Evolutionary conservation across 2,113 vertebrate species (phyloP).

Genomic region (Seriola aureovittata): DNA sequence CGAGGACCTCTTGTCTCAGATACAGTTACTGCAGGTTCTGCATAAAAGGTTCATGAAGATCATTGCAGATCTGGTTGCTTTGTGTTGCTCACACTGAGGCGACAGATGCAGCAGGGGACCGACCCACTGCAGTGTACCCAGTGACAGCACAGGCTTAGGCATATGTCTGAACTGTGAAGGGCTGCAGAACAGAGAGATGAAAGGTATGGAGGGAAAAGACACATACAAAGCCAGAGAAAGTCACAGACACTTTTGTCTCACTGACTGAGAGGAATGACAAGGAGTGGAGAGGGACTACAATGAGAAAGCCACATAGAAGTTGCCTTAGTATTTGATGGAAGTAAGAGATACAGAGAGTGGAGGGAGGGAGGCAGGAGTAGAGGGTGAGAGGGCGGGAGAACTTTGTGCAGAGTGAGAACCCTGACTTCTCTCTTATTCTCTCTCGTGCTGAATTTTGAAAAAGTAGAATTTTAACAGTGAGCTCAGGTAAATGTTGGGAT

Average conservation of each 20-base stretch:
- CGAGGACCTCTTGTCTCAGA: neutral
- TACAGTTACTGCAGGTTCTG: neutral
- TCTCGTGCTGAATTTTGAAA: conserved; percentile 56
- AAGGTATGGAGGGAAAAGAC: conserved; percentile 38
- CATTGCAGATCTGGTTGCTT: conserved; percentile 1
- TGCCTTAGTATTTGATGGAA: conserved; percentile 49
- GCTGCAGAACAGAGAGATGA: conserved; percentile 61
- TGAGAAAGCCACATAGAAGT: conserved; percentile 49
- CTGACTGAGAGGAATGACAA: conserved; percentile 59
- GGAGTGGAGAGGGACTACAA: conserved; percentile 43
- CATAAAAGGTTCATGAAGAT: conserved; percentile 45
- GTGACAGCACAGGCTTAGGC: conserved; percentile 40
- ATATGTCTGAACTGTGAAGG: conserved; percentile 50
- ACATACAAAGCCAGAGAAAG: conserved; percentile 51
- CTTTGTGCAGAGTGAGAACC: conserved; percentile 40
- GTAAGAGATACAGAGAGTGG: conserved; percentile 6
- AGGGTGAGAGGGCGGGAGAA: conserved; percentile 39
- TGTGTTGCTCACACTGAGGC: conserved; percentile 34
- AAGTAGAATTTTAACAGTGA: conserved; percentile 47
- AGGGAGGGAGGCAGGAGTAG: neutral
- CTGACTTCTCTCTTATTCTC: conserved; percentile 54
- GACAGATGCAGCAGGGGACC: conserved; percentile 41
- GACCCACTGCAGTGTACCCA: conserved; percentile 28
- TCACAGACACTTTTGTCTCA: conserved; percentile 55
- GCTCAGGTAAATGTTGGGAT: conserved; percentile 47